A percentile compares a stretch with the other conserved stretches of the same genome.
phyloP scores from a whole-genome alignment of 2,888 invertebrate species.

The Himalopsyche tibetana region DNA sequence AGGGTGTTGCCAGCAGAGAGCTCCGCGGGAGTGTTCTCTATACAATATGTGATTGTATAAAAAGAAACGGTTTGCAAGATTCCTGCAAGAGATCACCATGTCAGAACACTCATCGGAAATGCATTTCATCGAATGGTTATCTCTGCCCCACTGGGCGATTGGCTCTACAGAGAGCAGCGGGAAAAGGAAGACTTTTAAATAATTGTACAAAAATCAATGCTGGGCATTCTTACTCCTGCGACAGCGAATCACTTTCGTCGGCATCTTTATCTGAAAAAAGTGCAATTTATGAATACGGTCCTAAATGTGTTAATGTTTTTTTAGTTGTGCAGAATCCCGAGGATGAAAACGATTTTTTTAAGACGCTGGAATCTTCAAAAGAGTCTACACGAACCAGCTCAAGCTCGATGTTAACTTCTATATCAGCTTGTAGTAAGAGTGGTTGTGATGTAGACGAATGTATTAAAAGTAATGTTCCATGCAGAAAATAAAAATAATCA shows the following conservation, averaged over 20 bases:
- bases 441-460: not conserved
- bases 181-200: not conserved
- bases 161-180: constrained; percentile 67
- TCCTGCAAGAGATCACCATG: constrained; percentile 77
- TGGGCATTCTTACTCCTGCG: not conserved
- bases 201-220: not conserved
- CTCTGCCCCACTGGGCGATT: constrained; percentile 76
- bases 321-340: not conserved
- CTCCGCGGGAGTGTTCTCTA: constrained; percentile 77
- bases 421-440: not conserved
- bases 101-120: constrained; percentile 76
- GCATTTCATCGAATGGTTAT: constrained; percentile 76
- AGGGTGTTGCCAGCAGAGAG: constrained; percentile 76
- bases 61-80: constrained; percentile 79
- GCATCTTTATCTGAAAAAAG: not conserved
- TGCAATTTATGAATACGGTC: not conserved
- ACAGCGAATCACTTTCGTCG: not conserved
- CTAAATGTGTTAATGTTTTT: not conserved
- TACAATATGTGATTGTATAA: constrained; percentile 78
- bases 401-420: not conserved
- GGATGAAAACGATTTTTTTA: not conserved
- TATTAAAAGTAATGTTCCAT: not conserved
- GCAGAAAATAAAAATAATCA: not conserved
- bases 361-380: not conserved
- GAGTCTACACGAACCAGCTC: not conserved